Conservation (phyloP, 2,888 invertebrate genomes). For the Temnothorax rugatulus region DNA sequence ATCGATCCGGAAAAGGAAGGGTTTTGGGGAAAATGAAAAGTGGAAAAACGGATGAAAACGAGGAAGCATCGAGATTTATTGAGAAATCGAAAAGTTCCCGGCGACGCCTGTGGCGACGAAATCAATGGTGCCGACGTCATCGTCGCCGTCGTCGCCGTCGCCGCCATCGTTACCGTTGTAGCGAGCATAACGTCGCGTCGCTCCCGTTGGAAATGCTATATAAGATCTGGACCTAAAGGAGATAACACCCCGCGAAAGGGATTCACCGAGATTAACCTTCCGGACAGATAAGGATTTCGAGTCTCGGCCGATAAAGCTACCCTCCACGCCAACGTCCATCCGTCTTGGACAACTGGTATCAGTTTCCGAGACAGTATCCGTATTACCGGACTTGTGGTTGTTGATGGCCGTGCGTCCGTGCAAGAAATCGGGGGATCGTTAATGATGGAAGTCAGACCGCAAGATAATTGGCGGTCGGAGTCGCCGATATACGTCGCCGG, state of each 20-base stretch:
- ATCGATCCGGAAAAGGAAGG: slow-evolving; percentile 10
- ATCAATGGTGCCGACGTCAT: slow-evolving; percentile 61
- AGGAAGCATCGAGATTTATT: slow-evolving; percentile 79
- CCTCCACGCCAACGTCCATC: slow-evolving; percentile 72
- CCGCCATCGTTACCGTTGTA: slow-evolving; percentile 21
- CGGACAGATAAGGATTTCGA: slow-evolving; percentile 79
- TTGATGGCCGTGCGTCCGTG: slow-evolving; percentile 27
- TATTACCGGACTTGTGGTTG: slow-evolving; percentile 32
- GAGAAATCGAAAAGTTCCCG: slow-evolving; percentile 81
- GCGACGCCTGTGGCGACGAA: slow-evolving; percentile 64
- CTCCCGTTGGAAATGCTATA: slow-evolving; percentile 55
- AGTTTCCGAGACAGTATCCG: slow-evolving; percentile 63
- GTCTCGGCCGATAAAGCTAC: slow-evolving; percentile 77
- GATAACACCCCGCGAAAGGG: slow-evolving; percentile 78
- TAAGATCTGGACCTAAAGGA: slow-evolving; percentile 70
- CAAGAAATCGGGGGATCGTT: slow-evolving; percentile 50
- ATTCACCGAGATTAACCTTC: slow-evolving; percentile 79
- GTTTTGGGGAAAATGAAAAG: slow-evolving; percentile 37
- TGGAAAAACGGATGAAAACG: slow-evolving; percentile 53
- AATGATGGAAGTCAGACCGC: slow-evolving; percentile 51
- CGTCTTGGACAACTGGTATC: slow-evolving; percentile 73
- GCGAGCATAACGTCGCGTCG: slow-evolving; percentile 7
- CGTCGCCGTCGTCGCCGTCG: slow-evolving; percentile 41
- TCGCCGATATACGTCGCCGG: slow-evolving; percentile 42
- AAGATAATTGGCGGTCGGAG: slow-evolving; percentile 48